Evolutionary conservation across 1,140 invertebrate genomes (phyloP).

Genomic region (Macrosteles quadrilineatus): DNA sequence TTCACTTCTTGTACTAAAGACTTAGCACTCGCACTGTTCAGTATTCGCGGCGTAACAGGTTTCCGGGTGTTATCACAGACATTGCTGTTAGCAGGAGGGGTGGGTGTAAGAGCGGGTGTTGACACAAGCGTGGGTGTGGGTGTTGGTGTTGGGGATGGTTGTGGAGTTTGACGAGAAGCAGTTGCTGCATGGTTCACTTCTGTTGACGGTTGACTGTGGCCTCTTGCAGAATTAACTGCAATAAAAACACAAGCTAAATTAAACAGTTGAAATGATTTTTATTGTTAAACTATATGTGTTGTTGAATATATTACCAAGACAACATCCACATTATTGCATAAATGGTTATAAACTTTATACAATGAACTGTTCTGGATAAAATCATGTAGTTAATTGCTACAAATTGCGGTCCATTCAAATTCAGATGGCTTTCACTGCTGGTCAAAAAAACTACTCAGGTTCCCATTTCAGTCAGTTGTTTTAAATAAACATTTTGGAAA

Average conservation of each 20-base stretch:
- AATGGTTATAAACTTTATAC: no score
- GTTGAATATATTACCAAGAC: no score
- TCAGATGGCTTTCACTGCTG: no score
- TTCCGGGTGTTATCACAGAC: constrained; percentile 35
- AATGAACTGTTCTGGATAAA: no score
- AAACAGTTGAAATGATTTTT: no score
- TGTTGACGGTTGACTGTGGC: not conserved
- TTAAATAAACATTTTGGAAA: no score
- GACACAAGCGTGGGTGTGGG: constrained; percentile 6
- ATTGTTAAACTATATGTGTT: no score
- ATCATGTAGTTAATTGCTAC: no score
- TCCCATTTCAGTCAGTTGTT: no score
- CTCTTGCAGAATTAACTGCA: constrained; percentile 6
- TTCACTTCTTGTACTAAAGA: not conserved
- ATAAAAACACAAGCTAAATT: not conserved
- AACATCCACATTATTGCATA: no score
- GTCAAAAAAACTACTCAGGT: no score
- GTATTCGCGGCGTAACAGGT: not conserved
- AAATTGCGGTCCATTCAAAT: no score
- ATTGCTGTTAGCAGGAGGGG: not conserved
- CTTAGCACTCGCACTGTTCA: not conserved
- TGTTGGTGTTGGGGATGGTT: constrained; percentile 20
- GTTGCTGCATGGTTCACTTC: constrained; percentile 33
- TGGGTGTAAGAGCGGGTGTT: not conserved
- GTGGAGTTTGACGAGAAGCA: constrained; percentile 29